phyloP scores from a whole-genome alignment of 1,140 invertebrate species.

The Leguminivora glycinivorella region DNA sequence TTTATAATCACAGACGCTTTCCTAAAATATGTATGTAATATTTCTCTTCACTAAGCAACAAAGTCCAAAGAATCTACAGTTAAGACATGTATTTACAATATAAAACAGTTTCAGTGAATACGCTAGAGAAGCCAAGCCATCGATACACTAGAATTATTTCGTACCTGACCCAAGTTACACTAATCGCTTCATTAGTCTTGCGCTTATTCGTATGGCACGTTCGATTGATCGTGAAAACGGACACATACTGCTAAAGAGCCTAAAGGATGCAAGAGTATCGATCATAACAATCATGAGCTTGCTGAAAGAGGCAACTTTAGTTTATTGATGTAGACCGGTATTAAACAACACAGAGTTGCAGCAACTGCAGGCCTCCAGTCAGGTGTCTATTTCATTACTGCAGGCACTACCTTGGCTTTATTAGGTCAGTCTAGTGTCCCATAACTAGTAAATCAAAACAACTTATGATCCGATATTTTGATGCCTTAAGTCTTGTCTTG shows the following conservation, averaged over 20 bases:
- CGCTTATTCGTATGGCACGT: background rate
- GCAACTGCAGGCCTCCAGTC: too few relatives aligned
- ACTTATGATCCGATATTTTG: too few relatives aligned
- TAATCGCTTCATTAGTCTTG: background rate
- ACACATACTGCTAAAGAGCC: background rate
- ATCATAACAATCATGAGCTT: too few relatives aligned
- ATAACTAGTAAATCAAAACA: too few relatives aligned
- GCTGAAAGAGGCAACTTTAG: too few relatives aligned
- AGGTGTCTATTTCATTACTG: too few relatives aligned
- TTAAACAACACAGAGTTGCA: too few relatives aligned
- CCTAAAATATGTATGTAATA: constrained; percentile 75
- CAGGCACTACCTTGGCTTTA: too few relatives aligned
- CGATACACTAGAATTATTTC: background rate
- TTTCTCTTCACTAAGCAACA: constrained; percentile 63
- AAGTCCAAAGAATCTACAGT: constrained; percentile 61
- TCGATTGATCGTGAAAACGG: background rate
- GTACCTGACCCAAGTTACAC: constrained; percentile 1
- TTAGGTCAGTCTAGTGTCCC: too few relatives aligned
- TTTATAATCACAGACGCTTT: constrained; percentile 78
- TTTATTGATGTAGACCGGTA: too few relatives aligned
- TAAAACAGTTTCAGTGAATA: constrained; percentile 57
- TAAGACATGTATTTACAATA: constrained; percentile 42
- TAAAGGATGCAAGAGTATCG: too few relatives aligned
- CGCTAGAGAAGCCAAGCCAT: constrained; percentile 11
- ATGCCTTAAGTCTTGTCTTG: background rate